These are phyloP conservation scores for Mycalesis mineus DNA, from an alignment of 2,888 invertebrate species.

Conservation along the genomic window DNA sequence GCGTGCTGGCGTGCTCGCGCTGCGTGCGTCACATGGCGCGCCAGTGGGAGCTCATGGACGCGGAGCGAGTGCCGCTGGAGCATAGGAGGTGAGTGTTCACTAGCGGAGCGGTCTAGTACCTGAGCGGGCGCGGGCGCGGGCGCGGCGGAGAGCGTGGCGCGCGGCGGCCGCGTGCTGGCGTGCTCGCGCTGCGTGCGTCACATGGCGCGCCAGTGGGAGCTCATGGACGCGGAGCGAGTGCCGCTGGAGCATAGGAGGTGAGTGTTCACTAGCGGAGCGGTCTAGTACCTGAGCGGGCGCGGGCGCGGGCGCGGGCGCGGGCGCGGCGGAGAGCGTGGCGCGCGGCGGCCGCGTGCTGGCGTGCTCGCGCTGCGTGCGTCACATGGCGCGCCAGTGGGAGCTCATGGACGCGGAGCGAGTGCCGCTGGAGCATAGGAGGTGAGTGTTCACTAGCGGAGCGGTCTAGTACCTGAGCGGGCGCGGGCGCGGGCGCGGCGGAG, in stretches of 20 bases:
- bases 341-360: constrained; percentile 85
- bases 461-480: constrained; percentile 72
- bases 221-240: constrained; percentile 88
- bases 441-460: not conserved
- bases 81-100: constrained; percentile 79
- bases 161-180: constrained; percentile 85
- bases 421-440: constrained; percentile 88
- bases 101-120: constrained; percentile 23
- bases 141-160: constrained; percentile 76
- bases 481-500: constrained; percentile 53
- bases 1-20: constrained; percentile 88
- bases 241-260: constrained; percentile 88
- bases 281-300: constrained; percentile 75
- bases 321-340: constrained; percentile 75
- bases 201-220: constrained; percentile 91
- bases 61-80: constrained; percentile 87
- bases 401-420: constrained; percentile 89
- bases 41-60: constrained; percentile 93
- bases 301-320: constrained; percentile 54
- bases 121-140: constrained; percentile 78
- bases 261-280: not conserved
- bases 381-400: constrained; percentile 92
- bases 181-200: constrained; percentile 90
- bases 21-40: constrained; percentile 89
- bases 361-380: constrained; percentile 88